Evolutionary conservation across 1,140 invertebrate species (phyloP).

Genomic region (Trichonephila clavata): DNA sequence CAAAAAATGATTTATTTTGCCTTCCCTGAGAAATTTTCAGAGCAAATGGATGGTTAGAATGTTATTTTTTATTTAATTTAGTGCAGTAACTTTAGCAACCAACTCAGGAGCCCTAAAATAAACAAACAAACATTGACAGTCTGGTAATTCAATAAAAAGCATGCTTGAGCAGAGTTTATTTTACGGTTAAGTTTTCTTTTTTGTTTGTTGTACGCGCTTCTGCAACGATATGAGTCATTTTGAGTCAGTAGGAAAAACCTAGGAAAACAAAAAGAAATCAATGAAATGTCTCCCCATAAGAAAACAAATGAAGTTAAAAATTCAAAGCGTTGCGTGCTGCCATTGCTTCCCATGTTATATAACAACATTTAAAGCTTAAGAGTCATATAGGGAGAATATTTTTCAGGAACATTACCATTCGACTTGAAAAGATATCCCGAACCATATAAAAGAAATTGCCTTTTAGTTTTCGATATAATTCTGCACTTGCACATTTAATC

Average conservation of each 20-base stretch:
- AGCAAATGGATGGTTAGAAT: background rate
- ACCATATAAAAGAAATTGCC: no score
- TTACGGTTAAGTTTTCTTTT: background rate
- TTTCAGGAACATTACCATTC: no score
- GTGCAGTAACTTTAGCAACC: background rate
- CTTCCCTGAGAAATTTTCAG: background rate
- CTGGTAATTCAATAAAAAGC: background rate
- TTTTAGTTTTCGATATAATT: no score
- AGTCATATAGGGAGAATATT: no score
- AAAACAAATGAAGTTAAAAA: constrained; percentile 10
- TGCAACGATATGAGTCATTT: background rate
- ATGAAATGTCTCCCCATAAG: background rate
- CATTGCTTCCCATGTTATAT: background rate
- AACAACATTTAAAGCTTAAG: no score
- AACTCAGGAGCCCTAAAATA: background rate
- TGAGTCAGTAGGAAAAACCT: background rate
- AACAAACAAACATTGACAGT: background rate
- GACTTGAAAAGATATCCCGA: no score
- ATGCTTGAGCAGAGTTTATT: background rate
- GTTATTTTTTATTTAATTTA: background rate
- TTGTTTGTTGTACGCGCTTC: background rate
- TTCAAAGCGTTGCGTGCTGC: background rate
- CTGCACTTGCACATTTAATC: no score
- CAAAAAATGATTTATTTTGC: no score
- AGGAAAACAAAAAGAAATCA: constrained; percentile 1